Base-by-base conservation (phyloP, 1,140 invertebrate species). In the Pentalonia nigronervosa region DNA sequence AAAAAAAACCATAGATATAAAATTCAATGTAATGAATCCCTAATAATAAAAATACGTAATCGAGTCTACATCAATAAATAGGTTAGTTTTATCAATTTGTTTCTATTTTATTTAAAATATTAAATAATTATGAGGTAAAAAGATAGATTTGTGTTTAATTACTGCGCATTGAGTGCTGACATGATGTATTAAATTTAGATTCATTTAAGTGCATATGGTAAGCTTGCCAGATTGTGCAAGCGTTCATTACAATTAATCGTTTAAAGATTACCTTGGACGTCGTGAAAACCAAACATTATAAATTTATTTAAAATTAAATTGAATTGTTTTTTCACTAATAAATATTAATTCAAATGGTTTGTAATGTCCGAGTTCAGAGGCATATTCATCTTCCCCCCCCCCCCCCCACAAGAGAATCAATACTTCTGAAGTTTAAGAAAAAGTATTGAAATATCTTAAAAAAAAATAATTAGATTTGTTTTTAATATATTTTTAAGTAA, bases 141-240 rank as follows among this genome's bases (percentile, higher is more conserved):
- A n/a, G 60, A 76, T 76, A n/a, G 30, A 76, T 76, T 87, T 30
- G 30, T 34, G 21, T 36, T 90, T 36, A 90, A 90, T 87, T 87
- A 34, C 45, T 7, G 14, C 25, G 6, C 34, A 30, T 30, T 34
- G n/a, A n/a, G 30, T 41, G 53, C 36, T 60, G 53, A 60, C 88
- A 41, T 30, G 23, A 30, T 56, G 17, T 41, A 56, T 60, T 90
- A 90, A 90, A 60, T 90, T 60, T 60, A 41, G 23, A 90, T 90
- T 90, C 30, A 60, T 60, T 90, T 36, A 56, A 88, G 86, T n/a
- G n/a, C 50, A 60, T 60, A 41, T n/a, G 48, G 36, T 20, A 11
- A 7, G 88, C 25, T 41, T 41, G 36, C 53, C 50, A 90, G 21
- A 90, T 60, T 90, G 9, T 6, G 14, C 23, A 60, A 56, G 56